Evolutionary conservation across 1,140 invertebrate genomes (phyloP), one percentile per base, ranked within the genome.

Genomic region (Polypedilum pembai): DNA sequence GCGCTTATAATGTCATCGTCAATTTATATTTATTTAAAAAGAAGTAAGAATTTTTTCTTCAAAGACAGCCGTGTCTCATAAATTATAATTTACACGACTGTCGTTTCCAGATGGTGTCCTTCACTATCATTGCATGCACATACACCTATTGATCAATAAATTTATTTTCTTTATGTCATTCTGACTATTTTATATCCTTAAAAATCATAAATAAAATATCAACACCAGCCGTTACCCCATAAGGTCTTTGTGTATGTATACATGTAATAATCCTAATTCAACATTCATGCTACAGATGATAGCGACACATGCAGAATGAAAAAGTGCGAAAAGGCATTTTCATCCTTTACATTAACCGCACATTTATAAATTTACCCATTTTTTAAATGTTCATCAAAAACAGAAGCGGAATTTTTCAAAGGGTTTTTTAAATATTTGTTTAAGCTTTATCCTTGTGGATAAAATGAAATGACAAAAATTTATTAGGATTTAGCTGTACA

Each of bases 311-410:
- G 45, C 4, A 45, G 41, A 45, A 45, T 8, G 8, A 15, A 45
- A 56, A 56, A 56, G 45, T 56, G 45, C n/a, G 45, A 56, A 56
- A 56, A n/a, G 45, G n/a, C 24, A 33, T 17, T 56, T 8, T 56
- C 2, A 56, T 17, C 10, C 45, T 56, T 56, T 17, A 69, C 65
- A 69, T 18, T 20, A 7, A 20, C 65, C 65, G 18, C 65, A 21
- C 17, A 69, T 69, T 69, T 18, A 69, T 69, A 69, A 69, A 69
- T 69, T 69, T 20, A 69, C 65, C 65, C 65, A 69, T 69, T 69
- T n/a, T 56, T 56, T 56, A 56, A 56, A 56, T 56, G 45, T 56
- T 56, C 45, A 56, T 56, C 65, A 69, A 69, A 8, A 69, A 8
- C 12, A 12, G 45, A 45, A 15, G 45, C 10, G 4, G 45, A n/a